Evolutionary conservation across 2,797 vertebrate species (phyloP), one percentile per base, ranked within the genome.

Genomic region (Coregonus ussuriensis): DNA sequence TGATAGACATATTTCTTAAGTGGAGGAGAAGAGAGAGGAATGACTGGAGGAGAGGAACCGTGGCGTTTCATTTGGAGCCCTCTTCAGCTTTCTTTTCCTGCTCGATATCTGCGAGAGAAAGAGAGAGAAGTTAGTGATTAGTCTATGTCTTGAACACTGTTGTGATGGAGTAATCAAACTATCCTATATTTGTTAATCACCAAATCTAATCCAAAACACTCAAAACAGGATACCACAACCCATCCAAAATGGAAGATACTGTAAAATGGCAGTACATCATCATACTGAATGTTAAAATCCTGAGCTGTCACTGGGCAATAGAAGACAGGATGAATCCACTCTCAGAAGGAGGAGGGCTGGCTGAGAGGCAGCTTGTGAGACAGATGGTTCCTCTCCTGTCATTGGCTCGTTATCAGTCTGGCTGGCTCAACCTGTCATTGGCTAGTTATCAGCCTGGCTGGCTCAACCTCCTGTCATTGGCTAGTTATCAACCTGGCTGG

Each of bases 11-110:
- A 59, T 77, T 37, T 81, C 66, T 25, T 1, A 21, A 37, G 0
- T 33, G 79, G 77, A 79, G 67, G 79, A n/a, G 35, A 78, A 51
- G 71, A 52, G 73, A 47, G 35, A 6, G 69, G 6, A 69, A 59
- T 54, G 62, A 74, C 62, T 41, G 71, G 71, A 33, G 75, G 21
- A 67, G 56, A 70, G 71, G 47, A 75, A 59, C 72, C 75, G 75
- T 77, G 54, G 35, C 21, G 6, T 69, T 79, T 85, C 77, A 83
- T 31, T 88, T 88, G 35, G n/a, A 21, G 2, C 25, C 69, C 4
- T 74, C 71, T 33, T 31, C 13, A 41, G 71, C 71, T 54, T 84
- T 89, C 88, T 93, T 94, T 84, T 94, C 94, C 1, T 69, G 21
- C 2, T 89, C 87, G 59, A 94, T 91, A 1, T 84, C 93, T 94